phyloP scores from a whole-genome alignment of 2,888 invertebrate species.

The Chalcis sispes region DNA sequence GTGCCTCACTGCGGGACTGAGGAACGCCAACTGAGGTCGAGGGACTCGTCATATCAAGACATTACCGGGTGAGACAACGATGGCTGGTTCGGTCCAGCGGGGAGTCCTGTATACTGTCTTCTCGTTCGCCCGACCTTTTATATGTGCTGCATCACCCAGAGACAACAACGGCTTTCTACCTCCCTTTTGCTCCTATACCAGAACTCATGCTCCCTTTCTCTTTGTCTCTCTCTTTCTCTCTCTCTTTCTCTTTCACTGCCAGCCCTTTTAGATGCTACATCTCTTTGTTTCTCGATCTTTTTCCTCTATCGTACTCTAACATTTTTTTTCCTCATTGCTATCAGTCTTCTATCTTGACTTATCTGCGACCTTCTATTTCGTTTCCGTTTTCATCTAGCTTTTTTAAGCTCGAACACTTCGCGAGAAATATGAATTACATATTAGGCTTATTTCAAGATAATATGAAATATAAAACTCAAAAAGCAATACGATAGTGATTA shows the following conservation, averaged over 20 bases:
- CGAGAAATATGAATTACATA: too few relatives aligned
- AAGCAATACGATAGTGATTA: too few relatives aligned
- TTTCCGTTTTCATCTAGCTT: background rate
- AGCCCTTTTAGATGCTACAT: too few relatives aligned
- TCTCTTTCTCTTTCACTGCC: too few relatives aligned
- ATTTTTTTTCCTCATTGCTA: background rate
- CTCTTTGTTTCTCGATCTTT: too few relatives aligned
- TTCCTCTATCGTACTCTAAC: too few relatives aligned
- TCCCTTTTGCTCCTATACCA: slow-evolving; percentile 1
- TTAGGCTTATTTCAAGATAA: too few relatives aligned
- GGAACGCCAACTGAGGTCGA: slow-evolving; percentile 23
- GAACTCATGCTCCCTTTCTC: background rate
- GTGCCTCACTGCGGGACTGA: slow-evolving; percentile 24
- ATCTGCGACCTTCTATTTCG: slow-evolving; percentile 2
- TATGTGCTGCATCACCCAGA: slow-evolving; percentile 31
- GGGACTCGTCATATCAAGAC: slow-evolving; percentile 36
- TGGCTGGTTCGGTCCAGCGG: slow-evolving; percentile 24
- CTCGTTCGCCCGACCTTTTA: slow-evolving; percentile 6
- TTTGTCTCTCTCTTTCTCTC: slow-evolving; percentile 1
- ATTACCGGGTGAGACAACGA: slow-evolving; percentile 24
- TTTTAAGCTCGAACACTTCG: background rate
- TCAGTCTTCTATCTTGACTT: slow-evolving; percentile 16
- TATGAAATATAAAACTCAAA: too few relatives aligned
- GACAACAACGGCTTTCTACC: slow-evolving; percentile 16
- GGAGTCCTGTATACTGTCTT: slow-evolving; percentile 9